Base-by-base conservation (phyloP, 2,113 vertebrate species). In the Axis porcinus region DNA sequence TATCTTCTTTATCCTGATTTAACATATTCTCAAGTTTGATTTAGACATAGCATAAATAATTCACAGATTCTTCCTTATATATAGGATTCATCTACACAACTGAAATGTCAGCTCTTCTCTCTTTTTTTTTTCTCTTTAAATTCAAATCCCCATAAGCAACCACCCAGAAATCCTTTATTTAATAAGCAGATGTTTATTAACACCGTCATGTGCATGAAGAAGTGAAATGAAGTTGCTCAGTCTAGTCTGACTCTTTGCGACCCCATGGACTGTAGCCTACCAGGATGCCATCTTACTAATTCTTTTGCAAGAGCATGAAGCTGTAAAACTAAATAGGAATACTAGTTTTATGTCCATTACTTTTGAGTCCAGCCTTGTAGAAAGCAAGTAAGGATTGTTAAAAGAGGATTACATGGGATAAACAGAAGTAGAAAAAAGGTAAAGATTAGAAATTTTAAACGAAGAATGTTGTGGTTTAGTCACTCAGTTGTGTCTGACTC, bases 311-410 rank as follows among this genome's bases (percentile, higher is more conserved):
- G n/a, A 70, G 9, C 40, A 92, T 33, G 79, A 70, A 67, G 36
- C 93, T 91, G 11, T 89, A 89, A 95, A 96, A 92, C 27, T 94
- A 82, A 94, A 54, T 14, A 86, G 25, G 12, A 86, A 90, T 55
- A 16, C 2, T 58, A 19, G 4, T 43, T 86, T 89, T 84, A 45
- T 6, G 19, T 60, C 7, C 14, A 84, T 57, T 94, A 62, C 2
- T 55, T 88, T 70, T 58, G 47, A 94, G 40, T 4, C 25, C 47
- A 28, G 2, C 5, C 7, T 83, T 90, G 3, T 55, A 57, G 7
- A 64, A 85, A 78, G 13, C 2, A 87, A 84, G 90, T 79, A 81
- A 50, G 2, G 4, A 87, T 36, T 93, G 17, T 87, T 96, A 84
- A 82, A 89, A n/a, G 6, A 4, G 13, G 30, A 95, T 91, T 60